Evolutionary conservation across 2,888 invertebrate genomes (phyloP).

Genomic region (Liopterus haemorrhoidalis): DNA sequence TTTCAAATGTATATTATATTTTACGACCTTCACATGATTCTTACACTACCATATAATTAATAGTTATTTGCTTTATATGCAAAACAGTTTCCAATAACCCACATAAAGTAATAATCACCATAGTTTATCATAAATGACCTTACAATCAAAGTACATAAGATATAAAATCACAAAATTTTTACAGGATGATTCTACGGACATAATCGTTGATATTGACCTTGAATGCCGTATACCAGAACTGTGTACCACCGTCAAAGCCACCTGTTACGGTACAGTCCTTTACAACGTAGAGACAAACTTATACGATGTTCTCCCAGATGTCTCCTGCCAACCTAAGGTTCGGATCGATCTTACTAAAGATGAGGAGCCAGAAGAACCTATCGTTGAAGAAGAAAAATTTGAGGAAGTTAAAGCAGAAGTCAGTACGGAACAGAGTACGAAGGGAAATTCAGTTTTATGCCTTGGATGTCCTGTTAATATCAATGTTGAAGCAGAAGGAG

Average conservation of each 20-base stretch:
- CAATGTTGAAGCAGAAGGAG: constrained; percentile 49
- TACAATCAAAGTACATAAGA: constrained; percentile 13
- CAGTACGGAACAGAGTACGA: constrained; percentile 5
- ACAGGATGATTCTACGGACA: constrained; percentile 34
- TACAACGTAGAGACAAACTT: constrained; percentile 27
- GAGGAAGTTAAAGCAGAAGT: constrained; percentile 9
- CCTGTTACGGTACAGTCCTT: constrained; percentile 37
- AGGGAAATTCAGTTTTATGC: constrained; percentile 43
- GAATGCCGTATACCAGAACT: constrained; percentile 33
- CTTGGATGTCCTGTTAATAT: constrained; percentile 52
- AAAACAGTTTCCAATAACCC: no score
- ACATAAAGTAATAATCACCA: no score
- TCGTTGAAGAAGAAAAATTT: constrained; percentile 4
- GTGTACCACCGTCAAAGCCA: constrained; percentile 33
- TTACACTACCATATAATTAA: no score
- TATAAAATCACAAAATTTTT: constrained; percentile 17
- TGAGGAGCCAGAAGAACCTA: constrained; percentile 7
- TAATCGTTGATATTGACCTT: constrained; percentile 35
- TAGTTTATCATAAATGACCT: constrained; percentile 19
- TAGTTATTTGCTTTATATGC: no score
- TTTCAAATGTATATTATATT: no score
- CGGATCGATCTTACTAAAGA: constrained; percentile 15
- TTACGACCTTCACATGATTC: no score
- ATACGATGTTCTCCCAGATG: constrained; percentile 35
- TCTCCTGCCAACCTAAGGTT: constrained; percentile 36